phyloP scores from a whole-genome alignment of 1,140 invertebrate genomes.

The Lysiphlebus fabarum region DNA sequence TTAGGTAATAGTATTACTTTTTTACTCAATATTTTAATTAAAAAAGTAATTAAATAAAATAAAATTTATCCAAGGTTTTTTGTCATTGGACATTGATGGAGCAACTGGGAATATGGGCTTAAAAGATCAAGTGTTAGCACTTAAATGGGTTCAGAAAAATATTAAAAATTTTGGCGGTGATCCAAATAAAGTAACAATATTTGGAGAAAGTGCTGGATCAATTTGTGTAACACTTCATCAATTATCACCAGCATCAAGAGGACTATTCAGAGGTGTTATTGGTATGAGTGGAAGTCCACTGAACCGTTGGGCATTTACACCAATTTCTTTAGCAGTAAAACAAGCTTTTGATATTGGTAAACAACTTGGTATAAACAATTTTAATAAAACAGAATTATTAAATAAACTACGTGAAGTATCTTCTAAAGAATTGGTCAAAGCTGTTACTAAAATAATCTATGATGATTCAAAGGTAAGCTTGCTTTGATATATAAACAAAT shows the following conservation, averaged over 20 bases:
- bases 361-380: slow-evolving; percentile 39
- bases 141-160: slow-evolving; percentile 53
- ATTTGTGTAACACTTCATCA: slow-evolving; percentile 33
- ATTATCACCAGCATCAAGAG: slow-evolving; percentile 29
- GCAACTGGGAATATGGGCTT: slow-evolving; percentile 67
- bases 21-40: background rate
- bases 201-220: slow-evolving; percentile 45
- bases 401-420: slow-evolving; percentile 17
- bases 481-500: background rate
- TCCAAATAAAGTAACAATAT: slow-evolving; percentile 46
- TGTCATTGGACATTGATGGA: slow-evolving; percentile 58
- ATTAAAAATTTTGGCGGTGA: slow-evolving; percentile 41
- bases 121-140: slow-evolving; percentile 54
- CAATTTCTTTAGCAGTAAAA: slow-evolving; percentile 50
- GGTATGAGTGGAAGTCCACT: slow-evolving; percentile 64
- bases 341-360: slow-evolving; percentile 48
- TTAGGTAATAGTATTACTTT: slow-evolving; percentile 27
- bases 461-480: background rate
- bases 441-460: slow-evolving; percentile 3
- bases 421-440: slow-evolving; percentile 12
- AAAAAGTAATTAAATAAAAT: too few relatives aligned
- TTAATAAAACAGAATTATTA: slow-evolving; percentile 12
- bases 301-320: slow-evolving; percentile 64
- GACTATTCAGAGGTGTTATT: slow-evolving; percentile 42
- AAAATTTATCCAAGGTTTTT: slow-evolving; percentile 46